Base-by-base conservation (phyloP, 2,797 vertebrate genomes). In the Ficedula albicollis region DNA sequence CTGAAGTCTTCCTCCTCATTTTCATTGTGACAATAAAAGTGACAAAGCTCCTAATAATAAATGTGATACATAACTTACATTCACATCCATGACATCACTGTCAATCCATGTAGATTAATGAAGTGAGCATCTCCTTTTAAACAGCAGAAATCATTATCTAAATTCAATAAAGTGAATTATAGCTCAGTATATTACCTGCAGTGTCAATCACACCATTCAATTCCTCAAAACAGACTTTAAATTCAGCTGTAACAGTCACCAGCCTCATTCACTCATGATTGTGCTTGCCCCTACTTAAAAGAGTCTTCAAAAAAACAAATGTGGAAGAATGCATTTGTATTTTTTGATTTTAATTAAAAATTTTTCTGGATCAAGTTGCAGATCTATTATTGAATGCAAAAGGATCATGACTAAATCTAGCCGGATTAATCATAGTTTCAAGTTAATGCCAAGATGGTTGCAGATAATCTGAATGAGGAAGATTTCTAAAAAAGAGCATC, bases 121-220 rank as follows among this genome's bases (percentile, higher is more conserved):
- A 78, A 86, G 62, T 34, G 36, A 90, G 21, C 43, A 78, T 58
- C 25, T 60, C 76, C 36, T 86, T 86, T 78, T 90, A 76, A 95
- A 95, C 18, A 73, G 29, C 30, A 95, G 36, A 90, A 83, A 83
- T 48, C 55, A 87, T 74, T 77, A 89, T 66, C 78, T 87, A 87
- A 87, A 84, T 63, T 85, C 26, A 89, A 77, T 3, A 2, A 87
- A 72, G 66, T 78, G 72, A 94, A 85, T 84, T 94, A 83, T 23
- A 92, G 69, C n/a, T 87, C 51, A 38, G 51, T 87, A 29, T 78
- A 91, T 92, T 87, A 94, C 55, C 67, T 84, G 29, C 16, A 81
- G 36, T 21, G 55, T 41, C 93, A 87, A 82, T 89, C 84, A 92
- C n/a, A 77, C 21, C 18, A 73, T n/a, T 48, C n/a, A 43, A 4